Percentiles rank a stretch among this genome's conserved stretches.
Evolutionary conservation across 2,888 invertebrate species (phyloP).

Genomic region (Orthosia incerta): DNA sequence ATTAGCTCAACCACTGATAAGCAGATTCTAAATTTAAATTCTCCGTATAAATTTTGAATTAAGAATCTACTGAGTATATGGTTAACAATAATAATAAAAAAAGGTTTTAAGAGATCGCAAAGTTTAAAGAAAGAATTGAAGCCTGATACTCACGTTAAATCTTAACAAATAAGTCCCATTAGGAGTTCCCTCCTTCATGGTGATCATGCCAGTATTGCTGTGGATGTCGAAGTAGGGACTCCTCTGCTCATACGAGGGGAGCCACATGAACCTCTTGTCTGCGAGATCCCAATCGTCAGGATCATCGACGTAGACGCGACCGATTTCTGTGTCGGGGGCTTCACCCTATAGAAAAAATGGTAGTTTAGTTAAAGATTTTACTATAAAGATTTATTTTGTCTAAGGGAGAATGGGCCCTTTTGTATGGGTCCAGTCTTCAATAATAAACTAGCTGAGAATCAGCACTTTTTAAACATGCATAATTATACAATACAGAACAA

Average conservation of each 20-base stretch:
- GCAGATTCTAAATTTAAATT: too few relatives aligned
- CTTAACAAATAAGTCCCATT: slow-evolving; percentile 94
- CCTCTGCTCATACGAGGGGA: slow-evolving; percentile 85
- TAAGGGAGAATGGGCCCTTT: background rate
- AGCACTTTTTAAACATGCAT: background rate
- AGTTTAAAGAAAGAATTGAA: background rate
- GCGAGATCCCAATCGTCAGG: slow-evolving; percentile 99
- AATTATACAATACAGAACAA: background rate
- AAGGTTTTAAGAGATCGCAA: too few relatives aligned
- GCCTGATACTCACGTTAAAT: slow-evolving; percentile 91
- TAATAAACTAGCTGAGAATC: background rate
- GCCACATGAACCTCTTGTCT: slow-evolving; percentile 97
- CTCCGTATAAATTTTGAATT: too few relatives aligned
- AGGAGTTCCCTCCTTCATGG: slow-evolving; percentile 94
- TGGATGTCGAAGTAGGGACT: slow-evolving; percentile 94
- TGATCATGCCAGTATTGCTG: slow-evolving; percentile 95
- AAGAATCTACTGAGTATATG: background rate
- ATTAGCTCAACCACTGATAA: too few relatives aligned
- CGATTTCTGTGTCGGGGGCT: slow-evolving; percentile 95
- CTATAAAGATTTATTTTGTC: background rate
- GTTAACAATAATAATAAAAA: too few relatives aligned
- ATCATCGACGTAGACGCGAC: slow-evolving; percentile 98
- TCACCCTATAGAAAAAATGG: slow-evolving; percentile 90
- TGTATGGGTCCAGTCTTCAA: background rate
- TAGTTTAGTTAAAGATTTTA: background rate